Base-by-base conservation (phyloP, 2,113 vertebrate genomes). In the Brachyhypopomus occidentalis region DNA sequence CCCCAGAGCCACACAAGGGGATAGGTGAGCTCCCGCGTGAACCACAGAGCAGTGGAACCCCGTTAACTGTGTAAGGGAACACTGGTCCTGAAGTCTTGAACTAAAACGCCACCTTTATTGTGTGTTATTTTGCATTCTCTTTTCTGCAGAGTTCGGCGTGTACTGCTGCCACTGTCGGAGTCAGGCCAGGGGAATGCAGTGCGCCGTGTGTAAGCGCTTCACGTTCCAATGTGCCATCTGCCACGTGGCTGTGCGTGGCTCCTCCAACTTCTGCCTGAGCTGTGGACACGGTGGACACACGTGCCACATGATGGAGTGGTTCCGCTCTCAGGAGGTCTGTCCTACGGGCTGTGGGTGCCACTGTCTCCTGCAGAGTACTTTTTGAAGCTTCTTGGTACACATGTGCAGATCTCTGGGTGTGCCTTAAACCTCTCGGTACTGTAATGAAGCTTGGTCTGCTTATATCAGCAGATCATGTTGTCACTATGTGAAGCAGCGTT, bases 221-320 rank as follows among this genome's bases (percentile, higher is more conserved):
- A 97, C 97, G 2, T 99, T 99, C 93, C 98, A 97, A 91, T 99
- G 97, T 0, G 95, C 97, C 86, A 93, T 99, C 90, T 99, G 97
- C 77, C 97, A 99, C 17, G 98, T 99, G 87, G 96, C 97, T 0
- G 98, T 98, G 5, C 93, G 97, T 0, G 98, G 98, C 16, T 97
- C 97, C 0, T 99, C 98, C 84, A 99, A 98, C 59, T 99, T 99
- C 95, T 99, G 98, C 89, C 93, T 99, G 77, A 96, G 95, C n/a
- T 99, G 98, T 0, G 97, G 97, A 0, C 97, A 99, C 0, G 98
- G 98, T 0, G 98, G 98, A 3, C 97, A 99, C 92, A 98, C 97
- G 60, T 94, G 93, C 78, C 98, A 98, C 88, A 98, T 99, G 98
- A 95, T 99, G 96, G 97, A 98, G 87, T 99, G 98, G 98, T 99